Conservation (phyloP, 2,113 vertebrate genomes). For the Tenrec ecaudatus region DNA sequence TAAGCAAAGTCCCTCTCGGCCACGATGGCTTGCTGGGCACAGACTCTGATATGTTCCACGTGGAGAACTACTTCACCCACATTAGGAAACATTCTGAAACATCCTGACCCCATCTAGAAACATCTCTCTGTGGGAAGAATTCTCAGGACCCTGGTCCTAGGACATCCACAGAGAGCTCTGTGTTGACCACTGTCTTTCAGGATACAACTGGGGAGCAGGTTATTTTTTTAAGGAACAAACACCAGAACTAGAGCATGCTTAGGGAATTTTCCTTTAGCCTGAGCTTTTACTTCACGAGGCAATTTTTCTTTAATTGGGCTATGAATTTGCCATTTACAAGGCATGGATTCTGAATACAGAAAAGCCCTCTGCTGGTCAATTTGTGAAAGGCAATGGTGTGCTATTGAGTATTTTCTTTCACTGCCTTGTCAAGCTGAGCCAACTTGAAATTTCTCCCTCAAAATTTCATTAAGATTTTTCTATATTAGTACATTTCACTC, state of each 20-base stretch:
- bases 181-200: neutral
- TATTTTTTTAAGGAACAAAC: too few relatives aligned
- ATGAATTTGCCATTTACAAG: neutral
- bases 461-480: conserved; percentile 64
- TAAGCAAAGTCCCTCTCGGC: too few relatives aligned
- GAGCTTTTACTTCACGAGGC: neutral
- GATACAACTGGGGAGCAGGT: too few relatives aligned
- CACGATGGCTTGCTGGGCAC: too few relatives aligned
- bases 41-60: too few relatives aligned
- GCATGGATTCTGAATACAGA: neutral
- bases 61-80: too few relatives aligned
- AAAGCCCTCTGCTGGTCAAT: conserved; percentile 74
- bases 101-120: too few relatives aligned
- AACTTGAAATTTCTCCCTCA: conserved; percentile 16
- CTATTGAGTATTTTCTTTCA: neutral
- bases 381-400: neutral
- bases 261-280: conserved; percentile 36
- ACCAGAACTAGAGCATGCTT: neutral
- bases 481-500: conserved; percentile 66
- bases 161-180: neutral
- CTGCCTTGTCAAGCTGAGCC: neutral
- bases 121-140: too few relatives aligned
- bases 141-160: too few relatives aligned
- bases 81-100: too few relatives aligned
- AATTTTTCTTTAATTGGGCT: neutral